A percentile compares a stretch with the other conserved stretches of the same genome.
phyloP scores from a whole-genome alignment of 2,888 invertebrate species.

The Andrena flavipes region DNA sequence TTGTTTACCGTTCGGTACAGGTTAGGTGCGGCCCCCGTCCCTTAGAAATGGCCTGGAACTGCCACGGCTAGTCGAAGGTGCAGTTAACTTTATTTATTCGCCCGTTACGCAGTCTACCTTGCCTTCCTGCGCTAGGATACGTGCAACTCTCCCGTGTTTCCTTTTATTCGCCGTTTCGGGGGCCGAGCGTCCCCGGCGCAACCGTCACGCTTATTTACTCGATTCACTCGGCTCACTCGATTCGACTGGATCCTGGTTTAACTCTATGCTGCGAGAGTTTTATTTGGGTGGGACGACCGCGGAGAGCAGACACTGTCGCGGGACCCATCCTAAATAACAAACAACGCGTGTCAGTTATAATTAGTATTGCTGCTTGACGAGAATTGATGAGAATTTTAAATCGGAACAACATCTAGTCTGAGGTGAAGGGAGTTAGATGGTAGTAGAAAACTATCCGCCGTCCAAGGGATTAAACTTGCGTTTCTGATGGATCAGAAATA shows the following conservation, averaged over 20 bases:
- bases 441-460: too few relatives aligned
- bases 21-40: constrained; percentile 6
- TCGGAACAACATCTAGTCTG: too few relatives aligned
- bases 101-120: constrained; percentile 53
- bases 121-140: constrained; percentile 37
- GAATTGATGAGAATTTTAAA: too few relatives aligned
- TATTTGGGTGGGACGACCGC: not conserved
- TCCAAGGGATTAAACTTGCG: too few relatives aligned
- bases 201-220: constrained; percentile 29
- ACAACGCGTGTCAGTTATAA: too few relatives aligned
- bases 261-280: not conserved
- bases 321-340: too few relatives aligned
- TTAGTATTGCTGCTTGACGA: too few relatives aligned
- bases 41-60: constrained; percentile 60
- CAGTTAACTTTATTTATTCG: constrained; percentile 63
- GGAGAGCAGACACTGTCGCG: constrained; percentile 13
- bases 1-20: constrained; percentile 50
- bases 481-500: too few relatives aligned
- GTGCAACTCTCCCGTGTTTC: constrained; percentile 24
- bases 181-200: not conserved
- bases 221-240: not conserved
- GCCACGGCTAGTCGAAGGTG: constrained; percentile 46
- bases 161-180: constrained; percentile 33
- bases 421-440: too few relatives aligned
- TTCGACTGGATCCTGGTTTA: not conserved